phyloP scores from a whole-genome alignment of 2,888 invertebrate genomes.

The Zelleria hepariella region DNA sequence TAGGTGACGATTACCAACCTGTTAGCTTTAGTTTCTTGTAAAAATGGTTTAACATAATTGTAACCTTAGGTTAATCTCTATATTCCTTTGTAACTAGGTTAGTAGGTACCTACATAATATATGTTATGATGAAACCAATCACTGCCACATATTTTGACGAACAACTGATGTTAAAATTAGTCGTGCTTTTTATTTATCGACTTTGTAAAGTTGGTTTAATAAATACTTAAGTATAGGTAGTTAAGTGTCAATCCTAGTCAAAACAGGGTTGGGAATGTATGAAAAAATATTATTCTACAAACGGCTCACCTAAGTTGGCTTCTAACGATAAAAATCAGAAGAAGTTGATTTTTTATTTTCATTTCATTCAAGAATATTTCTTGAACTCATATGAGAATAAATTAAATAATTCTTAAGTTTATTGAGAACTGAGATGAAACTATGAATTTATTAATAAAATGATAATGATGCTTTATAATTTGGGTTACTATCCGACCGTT shows the following conservation, averaged over 20 bases:
- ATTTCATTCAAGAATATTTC: too few species aligned
- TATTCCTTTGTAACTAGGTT: neutral
- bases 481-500: too few species aligned
- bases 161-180: neutral
- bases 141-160: slow-evolving; percentile 50
- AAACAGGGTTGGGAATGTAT: slow-evolving; percentile 57
- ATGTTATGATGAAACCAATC: slow-evolving; percentile 41
- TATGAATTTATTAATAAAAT: too few species aligned
- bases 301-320: neutral
- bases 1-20: slow-evolving; percentile 6
- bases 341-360: too few species aligned
- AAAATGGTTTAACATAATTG: slow-evolving; percentile 12
- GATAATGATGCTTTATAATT: too few species aligned
- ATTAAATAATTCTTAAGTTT: too few species aligned
- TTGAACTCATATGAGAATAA: too few species aligned
- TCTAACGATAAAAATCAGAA: neutral
- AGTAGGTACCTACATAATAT: neutral
- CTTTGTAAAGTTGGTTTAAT: neutral
- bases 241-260: slow-evolving; percentile 66
- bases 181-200: slow-evolving; percentile 9
- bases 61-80: too few species aligned
- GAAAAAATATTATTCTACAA: slow-evolving; percentile 9
- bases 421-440: too few species aligned
- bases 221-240: neutral
- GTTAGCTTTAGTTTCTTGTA: slow-evolving; percentile 1